These are phyloP conservation scores for Sebastiscus tertius DNA, from an alignment of 2,797 vertebrate species.

Conservation along the genomic window DNA sequence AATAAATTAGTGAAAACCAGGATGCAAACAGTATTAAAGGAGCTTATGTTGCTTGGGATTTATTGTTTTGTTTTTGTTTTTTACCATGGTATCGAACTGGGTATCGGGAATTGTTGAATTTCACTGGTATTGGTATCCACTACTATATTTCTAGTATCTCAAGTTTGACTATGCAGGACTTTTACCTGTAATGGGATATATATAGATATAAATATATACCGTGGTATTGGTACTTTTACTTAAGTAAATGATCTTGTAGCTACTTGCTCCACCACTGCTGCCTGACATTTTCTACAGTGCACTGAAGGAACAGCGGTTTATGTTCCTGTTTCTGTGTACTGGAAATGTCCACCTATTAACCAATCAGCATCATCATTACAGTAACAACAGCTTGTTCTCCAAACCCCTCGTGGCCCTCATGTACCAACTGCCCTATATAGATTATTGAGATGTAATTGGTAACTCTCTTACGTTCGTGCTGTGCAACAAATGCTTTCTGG, in stretches of 20 bases:
- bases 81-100: too few species aligned
- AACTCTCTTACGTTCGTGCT: background rate
- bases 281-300: background rate
- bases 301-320: background rate
- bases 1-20: too few species aligned
- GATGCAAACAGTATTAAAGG: too few species aligned
- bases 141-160: too few species aligned
- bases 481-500: slow-evolving; percentile 10
- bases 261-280: background rate
- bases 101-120: too few species aligned
- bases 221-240: background rate
- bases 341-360: slow-evolving; percentile 3
- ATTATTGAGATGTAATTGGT: slow-evolving; percentile 12
- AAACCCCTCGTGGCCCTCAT: background rate
- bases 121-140: too few species aligned
- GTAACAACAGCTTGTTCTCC: slow-evolving; percentile 1
- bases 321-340: background rate
- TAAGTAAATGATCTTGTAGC: background rate
- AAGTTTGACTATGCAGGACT: background rate
- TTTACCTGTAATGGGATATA: background rate
- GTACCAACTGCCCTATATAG: background rate
- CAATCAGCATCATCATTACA: background rate
- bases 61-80: too few species aligned
- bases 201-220: background rate
- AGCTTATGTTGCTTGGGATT: too few species aligned